A percentile compares a stretch with the other conserved stretches of the same genome.
Conservation (phyloP, 2,888 invertebrate genomes). For the Pharmacophagus antenor region DNA sequence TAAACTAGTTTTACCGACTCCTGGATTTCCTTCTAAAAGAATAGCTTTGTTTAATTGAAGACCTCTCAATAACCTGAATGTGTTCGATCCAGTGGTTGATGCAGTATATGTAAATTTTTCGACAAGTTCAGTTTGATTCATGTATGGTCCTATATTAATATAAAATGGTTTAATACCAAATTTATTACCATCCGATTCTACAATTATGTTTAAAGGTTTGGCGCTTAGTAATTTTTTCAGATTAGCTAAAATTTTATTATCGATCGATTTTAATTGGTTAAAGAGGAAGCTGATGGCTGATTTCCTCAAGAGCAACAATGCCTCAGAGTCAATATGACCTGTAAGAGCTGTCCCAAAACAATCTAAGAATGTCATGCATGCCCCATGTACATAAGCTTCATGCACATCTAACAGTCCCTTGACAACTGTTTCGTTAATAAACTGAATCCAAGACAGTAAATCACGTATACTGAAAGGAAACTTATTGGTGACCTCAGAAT, state of each 20-base stretch:
- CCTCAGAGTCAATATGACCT: conserved; percentile 83
- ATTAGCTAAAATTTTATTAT: conserved; percentile 57
- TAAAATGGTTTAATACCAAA: conserved; percentile 92
- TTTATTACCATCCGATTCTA: conserved; percentile 54
- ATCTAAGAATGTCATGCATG: conserved; percentile 94
- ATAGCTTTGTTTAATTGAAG: conserved; percentile 95
- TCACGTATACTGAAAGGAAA: conserved; percentile 95
- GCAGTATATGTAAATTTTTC: conserved; percentile 86
- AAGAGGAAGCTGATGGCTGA: conserved; percentile 81
- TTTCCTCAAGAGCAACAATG: conserved; percentile 65
- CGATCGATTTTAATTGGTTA: conserved; percentile 70
- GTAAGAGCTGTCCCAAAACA: conserved; percentile 92
- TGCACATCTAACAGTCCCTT: conserved; percentile 68
- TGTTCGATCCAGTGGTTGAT: conserved; percentile 90
- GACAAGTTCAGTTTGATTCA: conserved; percentile 42
- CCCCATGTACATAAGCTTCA: conserved; percentile 93
- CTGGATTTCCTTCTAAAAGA: conserved; percentile 97
- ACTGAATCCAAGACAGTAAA: conserved; percentile 94
- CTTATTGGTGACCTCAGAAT: conserved; percentile 86
- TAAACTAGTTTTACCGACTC: conserved; percentile 98
- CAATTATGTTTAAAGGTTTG: conserved; percentile 54
- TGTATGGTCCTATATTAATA: conserved; percentile 77
- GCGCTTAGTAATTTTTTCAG: conserved; percentile 55
- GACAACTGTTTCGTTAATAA: conserved; percentile 85
- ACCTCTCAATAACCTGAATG: conserved; percentile 91